Conservation (phyloP, 2,113 vertebrate genomes). For the Ochotona princeps region DNA sequence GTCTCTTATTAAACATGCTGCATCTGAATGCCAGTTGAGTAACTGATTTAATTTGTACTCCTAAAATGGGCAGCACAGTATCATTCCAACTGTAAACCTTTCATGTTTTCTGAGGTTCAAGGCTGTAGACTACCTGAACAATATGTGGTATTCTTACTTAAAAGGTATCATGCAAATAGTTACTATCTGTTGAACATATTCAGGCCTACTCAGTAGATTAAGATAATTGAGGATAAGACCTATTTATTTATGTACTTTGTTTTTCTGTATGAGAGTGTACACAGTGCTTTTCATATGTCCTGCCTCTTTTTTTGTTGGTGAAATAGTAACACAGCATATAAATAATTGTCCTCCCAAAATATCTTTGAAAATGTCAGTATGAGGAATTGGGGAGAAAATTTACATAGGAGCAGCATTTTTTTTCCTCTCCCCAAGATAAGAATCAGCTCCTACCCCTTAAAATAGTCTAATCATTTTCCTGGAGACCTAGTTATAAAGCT, state of each 20-base stretch:
- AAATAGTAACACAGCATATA: constrained; percentile 11
- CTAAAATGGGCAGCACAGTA: neutral
- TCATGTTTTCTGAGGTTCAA: constrained; percentile 34
- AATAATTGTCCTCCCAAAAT: constrained; percentile 35
- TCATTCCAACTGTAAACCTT: neutral
- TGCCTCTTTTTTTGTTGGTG: neutral
- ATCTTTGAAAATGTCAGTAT: constrained; percentile 67
- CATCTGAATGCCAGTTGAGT: neutral
- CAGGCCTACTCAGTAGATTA: neutral
- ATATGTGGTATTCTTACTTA: constrained; percentile 11
- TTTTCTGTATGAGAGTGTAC: neutral
- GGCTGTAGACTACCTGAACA: neutral
- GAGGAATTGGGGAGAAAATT: constrained; percentile 46
- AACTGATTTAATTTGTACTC: neutral
- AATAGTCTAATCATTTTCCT: constrained; percentile 81
- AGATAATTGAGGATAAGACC: constrained; percentile 14
- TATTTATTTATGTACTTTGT: constrained; percentile 38
- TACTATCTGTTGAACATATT: neutral
- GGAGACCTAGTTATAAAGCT: constrained; percentile 74
- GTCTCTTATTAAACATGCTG: constrained; percentile 3
- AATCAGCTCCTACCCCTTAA: constrained; percentile 69
- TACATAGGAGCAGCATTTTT: constrained; percentile 54
- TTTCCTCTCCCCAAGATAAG: constrained; percentile 57
- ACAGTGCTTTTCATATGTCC: neutral
- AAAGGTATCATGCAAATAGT: constrained; percentile 19